Base-by-base conservation (phyloP, 2,797 vertebrate species). In the Petrocephalus schoutedeni region DNA sequence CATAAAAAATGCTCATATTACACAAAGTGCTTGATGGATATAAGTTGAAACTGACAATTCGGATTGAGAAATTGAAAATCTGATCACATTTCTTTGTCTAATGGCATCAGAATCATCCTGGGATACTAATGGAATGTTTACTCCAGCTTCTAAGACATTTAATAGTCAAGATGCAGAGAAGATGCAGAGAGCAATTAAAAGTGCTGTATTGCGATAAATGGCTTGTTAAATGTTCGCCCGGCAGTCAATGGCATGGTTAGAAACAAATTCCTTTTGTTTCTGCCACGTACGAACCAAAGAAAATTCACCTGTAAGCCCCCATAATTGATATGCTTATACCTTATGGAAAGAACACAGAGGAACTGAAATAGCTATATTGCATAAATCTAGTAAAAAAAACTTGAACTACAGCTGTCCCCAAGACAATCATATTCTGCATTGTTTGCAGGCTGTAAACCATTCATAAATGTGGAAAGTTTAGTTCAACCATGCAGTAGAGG, bases 81-180 rank as follows among this genome's bases (percentile, higher is more conserved):
- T 82, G 21, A 82, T 82, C n/a, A 4, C 77, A 45, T 51, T 82
- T 82, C 77, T 82, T 45, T n/a, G 77, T 82, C 16, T 82, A 82
- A 82, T 45, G 77, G 41, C 32, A 45, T 45, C 36, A 45, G 45
- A 82, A 82, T 6, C 41, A 36, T 71, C 21, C 64, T 71, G 64
- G 64, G 64, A 71, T 71, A 71, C 64, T 71, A 71, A 71, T 71
- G 64, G 23, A 12, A 71, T 71, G 64, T 71, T 71, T 71, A 36
- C 64, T 36, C 28, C 28, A 71, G 64, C 23, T 71, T 71, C 36
- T 82, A 51, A 82, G 49, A 45, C 45, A 45, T 82, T 82, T 45
- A 82, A 82, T 82, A 45, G 77, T 51, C 77, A 82, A 4, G 77
- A 82, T 51, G 41, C 74, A 80, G 74, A 49, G 74, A 80, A 80